Percentiles rank a stretch among this genome's conserved stretches.
phyloP scores from a whole-genome alignment of 2,888 invertebrate genomes.

The Eubasilissa splendida region DNA sequence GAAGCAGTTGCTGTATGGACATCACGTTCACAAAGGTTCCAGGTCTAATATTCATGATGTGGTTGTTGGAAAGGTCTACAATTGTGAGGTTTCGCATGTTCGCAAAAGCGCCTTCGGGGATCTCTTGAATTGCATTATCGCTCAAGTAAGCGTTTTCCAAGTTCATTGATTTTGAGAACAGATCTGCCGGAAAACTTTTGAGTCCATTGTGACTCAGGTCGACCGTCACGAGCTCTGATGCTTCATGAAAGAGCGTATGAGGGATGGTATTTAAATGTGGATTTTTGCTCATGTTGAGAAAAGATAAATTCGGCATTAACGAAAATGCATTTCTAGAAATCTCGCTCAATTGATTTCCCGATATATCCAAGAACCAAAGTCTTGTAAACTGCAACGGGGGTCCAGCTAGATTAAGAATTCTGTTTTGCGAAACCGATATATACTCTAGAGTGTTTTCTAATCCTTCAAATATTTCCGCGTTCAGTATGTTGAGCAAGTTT shows the following conservation, averaged over 20 bases:
- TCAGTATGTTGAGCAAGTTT: constrained; percentile 81
- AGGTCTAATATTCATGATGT: constrained; percentile 82
- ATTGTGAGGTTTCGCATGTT: constrained; percentile 82
- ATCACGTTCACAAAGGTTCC: constrained; percentile 85
- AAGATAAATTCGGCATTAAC: constrained; percentile 77
- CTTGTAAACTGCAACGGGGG: constrained; percentile 77
- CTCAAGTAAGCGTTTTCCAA: constrained; percentile 80
- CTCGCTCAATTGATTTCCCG: constrained; percentile 84
- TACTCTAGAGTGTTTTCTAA: constrained; percentile 81
- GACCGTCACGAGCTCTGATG: constrained; percentile 78
- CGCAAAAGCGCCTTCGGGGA: constrained; percentile 84
- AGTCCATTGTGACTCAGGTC: constrained; percentile 85
- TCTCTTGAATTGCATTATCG: constrained; percentile 83
- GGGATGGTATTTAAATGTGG: constrained; percentile 77
- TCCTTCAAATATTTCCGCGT: constrained; percentile 83
- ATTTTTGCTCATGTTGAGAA: constrained; percentile 85
- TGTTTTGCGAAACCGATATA: constrained; percentile 83
- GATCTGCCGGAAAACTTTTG: constrained; percentile 80
- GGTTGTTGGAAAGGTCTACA: constrained; percentile 86
- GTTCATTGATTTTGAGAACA: constrained; percentile 78
- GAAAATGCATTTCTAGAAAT: constrained; percentile 79
- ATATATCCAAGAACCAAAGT: constrained; percentile 82
- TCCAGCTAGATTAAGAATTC: constrained; percentile 78
- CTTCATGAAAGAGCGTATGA: constrained; percentile 79
- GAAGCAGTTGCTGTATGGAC: constrained; percentile 79